These are phyloP conservation scores for Julus scanicus DNA, from an alignment of 2,888 invertebrate genomes.

Conservation along the genomic window DNA sequence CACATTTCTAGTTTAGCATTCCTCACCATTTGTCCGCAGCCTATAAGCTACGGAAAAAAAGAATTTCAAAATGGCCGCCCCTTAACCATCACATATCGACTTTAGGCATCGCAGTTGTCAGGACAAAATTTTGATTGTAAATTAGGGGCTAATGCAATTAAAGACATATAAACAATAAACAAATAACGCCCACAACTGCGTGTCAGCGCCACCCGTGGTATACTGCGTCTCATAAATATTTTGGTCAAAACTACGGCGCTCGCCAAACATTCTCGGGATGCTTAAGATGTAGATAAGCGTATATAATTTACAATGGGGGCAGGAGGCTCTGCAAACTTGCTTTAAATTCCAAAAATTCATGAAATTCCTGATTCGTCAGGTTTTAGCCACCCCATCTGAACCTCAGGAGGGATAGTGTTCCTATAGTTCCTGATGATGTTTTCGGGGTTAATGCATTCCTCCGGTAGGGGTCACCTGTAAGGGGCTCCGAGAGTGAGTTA, in stretches of 20 bases:
- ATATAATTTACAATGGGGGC: neutral
- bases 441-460: constrained; percentile 17
- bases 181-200: neutral
- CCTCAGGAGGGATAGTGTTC: constrained; percentile 14
- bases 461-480: neutral
- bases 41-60: neutral
- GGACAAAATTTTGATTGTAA: neutral
- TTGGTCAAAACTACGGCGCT: no score
- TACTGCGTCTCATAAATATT: neutral
- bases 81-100: neutral
- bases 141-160: no score
- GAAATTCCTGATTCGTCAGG: constrained; percentile 12
- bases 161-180: no score
- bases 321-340: neutral
- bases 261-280: neutral
- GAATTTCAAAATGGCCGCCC: constrained; percentile 7
- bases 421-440: neutral
- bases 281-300: neutral
- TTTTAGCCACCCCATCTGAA: neutral
- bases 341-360: neutral
- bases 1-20: neutral
- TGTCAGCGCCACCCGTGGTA: neutral
- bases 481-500: neutral
- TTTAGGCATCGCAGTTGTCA: neutral
- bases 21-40: neutral